Evolutionary conservation across 2,888 invertebrate genomes (phyloP).

Genomic region (Morinoia aosen): DNA sequence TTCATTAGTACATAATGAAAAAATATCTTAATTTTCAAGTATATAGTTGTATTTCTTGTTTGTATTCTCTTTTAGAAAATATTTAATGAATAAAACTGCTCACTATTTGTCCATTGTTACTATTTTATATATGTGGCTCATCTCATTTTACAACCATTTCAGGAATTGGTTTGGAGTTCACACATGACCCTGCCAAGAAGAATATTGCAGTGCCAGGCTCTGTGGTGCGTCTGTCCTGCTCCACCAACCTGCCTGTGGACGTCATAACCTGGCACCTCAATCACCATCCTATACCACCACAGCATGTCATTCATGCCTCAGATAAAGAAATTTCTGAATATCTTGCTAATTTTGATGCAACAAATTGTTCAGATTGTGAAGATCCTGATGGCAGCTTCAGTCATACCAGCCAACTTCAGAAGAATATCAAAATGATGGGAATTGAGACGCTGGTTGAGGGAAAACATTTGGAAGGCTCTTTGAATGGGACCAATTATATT

Average conservation of each 20-base stretch:
- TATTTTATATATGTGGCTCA: not conserved
- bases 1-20: not conserved
- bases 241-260: not conserved
- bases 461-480: not conserved
- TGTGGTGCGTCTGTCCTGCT: not conserved
- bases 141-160: not conserved
- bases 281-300: not conserved
- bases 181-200: not conserved
- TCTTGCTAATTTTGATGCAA: not conserved
- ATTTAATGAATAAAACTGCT: not conserved
- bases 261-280: not conserved
- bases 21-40: no score
- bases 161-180: constrained; percentile 45
- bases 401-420: not conserved
- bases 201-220: not conserved
- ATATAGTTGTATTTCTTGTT: not conserved
- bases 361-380: not conserved
- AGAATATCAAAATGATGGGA: not conserved
- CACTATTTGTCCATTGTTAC: not conserved
- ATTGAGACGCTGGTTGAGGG: not conserved
- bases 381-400: not conserved
- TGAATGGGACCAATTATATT: not conserved
- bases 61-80: not conserved
- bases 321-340: not conserved
- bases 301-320: not conserved